Percentiles rank a stretch among this genome's conserved stretches.
Evolutionary conservation across 2,888 invertebrate species (phyloP).

Genomic region (Hesperia comma): DNA sequence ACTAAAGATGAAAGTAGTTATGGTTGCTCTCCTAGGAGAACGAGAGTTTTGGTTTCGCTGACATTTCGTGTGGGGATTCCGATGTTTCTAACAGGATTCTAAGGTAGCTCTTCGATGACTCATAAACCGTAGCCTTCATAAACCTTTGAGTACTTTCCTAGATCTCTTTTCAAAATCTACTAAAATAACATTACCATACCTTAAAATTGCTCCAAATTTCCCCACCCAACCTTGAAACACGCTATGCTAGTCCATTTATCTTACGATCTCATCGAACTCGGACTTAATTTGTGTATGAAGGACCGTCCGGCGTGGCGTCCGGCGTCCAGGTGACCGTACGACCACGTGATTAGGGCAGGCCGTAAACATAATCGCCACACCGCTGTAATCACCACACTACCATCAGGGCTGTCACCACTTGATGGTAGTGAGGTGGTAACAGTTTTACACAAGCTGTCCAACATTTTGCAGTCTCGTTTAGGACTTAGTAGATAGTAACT

Average conservation of each 20-base stretch:
- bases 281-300: slow-evolving; percentile 19
- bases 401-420: not conserved
- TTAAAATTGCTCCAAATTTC: slow-evolving; percentile 2
- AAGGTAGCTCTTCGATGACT: too few species aligned
- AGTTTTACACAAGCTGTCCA: too few species aligned
- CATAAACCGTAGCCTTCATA: too few species aligned
- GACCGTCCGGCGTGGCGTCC: slow-evolving; percentile 3
- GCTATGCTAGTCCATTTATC: slow-evolving; percentile 12
- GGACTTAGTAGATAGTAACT: too few species aligned
- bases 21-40: too few species aligned
- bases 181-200: not conserved
- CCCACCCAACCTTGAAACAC: not conserved
- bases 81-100: too few species aligned
- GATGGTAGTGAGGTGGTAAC: not conserved
- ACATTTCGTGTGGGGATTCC: too few species aligned
- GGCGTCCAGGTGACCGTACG: slow-evolving; percentile 17
- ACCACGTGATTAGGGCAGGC: slow-evolving; percentile 27
- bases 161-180: not conserved
- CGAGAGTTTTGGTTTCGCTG: too few species aligned
- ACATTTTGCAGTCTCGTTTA: too few species aligned
- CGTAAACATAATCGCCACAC: slow-evolving; percentile 29
- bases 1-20: too few species aligned
- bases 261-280: slow-evolving; percentile 23
- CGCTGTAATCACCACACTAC: slow-evolving; percentile 24
- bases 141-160: not conserved